These are phyloP conservation scores for Clarias magur DNA, from an alignment of 2,113 vertebrate species.

Conservation along the genomic window DNA sequence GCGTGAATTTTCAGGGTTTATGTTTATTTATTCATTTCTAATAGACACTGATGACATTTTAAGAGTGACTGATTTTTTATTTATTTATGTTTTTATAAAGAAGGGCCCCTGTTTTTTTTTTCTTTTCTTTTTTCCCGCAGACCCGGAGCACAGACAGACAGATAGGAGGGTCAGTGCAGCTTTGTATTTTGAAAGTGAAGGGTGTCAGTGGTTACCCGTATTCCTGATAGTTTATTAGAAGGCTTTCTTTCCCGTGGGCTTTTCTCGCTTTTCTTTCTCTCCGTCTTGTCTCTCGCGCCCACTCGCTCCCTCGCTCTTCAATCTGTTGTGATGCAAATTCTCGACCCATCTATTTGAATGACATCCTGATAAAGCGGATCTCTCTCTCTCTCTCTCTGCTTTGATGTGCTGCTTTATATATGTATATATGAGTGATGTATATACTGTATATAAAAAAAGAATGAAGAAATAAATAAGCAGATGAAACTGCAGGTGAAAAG, in stretches of 20 bases:
- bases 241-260: slow-evolving; percentile 50
- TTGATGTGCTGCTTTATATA: slow-evolving; percentile 75
- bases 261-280: slow-evolving; percentile 48
- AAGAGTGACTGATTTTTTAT: slow-evolving; percentile 8
- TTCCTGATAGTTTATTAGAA: slow-evolving; percentile 65
- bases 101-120: neutral
- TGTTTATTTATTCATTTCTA: slow-evolving; percentile 23
- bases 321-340: slow-evolving; percentile 97
- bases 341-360: slow-evolving; percentile 95
- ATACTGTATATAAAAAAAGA: neutral
- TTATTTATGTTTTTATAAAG: neutral
- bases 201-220: slow-evolving; percentile 69
- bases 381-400: slow-evolving; percentile 64
- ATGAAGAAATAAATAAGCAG: slow-evolving; percentile 1
- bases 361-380: slow-evolving; percentile 93
- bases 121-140: neutral
- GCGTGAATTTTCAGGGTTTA: neutral
- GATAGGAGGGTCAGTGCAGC: slow-evolving; percentile 36
- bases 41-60: slow-evolving; percentile 46
- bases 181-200: slow-evolving; percentile 45
- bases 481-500: neutral
- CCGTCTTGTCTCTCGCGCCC: slow-evolving; percentile 68
- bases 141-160: slow-evolving; percentile 4
- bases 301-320: slow-evolving; percentile 72
- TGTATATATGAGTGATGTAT: slow-evolving; percentile 59